These are phyloP conservation scores for Ibycter americanus DNA, from an alignment of 2,797 vertebrate species.

Conservation along the genomic window DNA sequence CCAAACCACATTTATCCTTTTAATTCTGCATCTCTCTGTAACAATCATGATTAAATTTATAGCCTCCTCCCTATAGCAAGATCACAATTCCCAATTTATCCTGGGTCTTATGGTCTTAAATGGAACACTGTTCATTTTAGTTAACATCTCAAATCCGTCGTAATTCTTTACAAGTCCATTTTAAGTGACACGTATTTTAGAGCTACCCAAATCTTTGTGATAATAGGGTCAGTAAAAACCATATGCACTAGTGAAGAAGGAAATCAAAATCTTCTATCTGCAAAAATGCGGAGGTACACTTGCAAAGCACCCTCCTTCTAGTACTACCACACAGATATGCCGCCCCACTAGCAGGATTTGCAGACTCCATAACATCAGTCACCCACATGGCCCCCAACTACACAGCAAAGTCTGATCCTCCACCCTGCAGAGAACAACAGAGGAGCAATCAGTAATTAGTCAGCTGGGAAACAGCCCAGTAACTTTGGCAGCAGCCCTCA, in stretches of 20 bases:
- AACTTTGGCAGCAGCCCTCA: neutral
- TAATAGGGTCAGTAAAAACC: neutral
- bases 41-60: neutral
- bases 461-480: neutral
- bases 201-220: neutral
- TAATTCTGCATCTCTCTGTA: neutral
- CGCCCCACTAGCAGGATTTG: neutral
- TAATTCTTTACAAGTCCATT: neutral
- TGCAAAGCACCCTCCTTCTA: neutral
- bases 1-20: neutral
- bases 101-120: neutral
- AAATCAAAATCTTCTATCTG: neutral
- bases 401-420: neutral
- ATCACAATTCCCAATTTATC: neutral
- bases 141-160: neutral
- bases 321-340: rapidly evolving
- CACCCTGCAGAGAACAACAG: neutral
- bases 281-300: neutral
- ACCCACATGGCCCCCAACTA: rapidly evolving
- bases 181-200: neutral
- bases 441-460: neutral
- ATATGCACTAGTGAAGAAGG: neutral
- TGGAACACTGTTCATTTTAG: neutral
- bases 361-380: neutral
- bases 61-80: neutral